A percentile compares a stretch with the other conserved stretches of the same genome.
Conservation (phyloP, 2,113 vertebrate species). For the Crotalus tigris region DNA sequence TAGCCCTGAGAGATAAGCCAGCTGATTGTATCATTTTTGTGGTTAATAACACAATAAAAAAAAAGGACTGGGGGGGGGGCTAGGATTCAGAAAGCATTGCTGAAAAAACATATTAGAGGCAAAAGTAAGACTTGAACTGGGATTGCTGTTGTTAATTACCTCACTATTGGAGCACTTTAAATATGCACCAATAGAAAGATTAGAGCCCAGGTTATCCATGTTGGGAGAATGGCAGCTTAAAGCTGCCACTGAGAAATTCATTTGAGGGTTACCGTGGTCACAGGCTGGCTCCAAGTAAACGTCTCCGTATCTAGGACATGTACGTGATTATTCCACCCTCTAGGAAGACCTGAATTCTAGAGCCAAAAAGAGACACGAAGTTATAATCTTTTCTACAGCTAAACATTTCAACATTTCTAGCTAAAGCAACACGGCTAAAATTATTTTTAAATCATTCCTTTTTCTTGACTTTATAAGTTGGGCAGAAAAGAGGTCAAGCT, state of each 20-base stretch:
- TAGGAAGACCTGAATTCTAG: slow-evolving; percentile 80
- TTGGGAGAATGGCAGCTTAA: not conserved
- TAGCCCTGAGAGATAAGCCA: not conserved
- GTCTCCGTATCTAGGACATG: slow-evolving; percentile 92
- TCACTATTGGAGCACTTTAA: not conserved
- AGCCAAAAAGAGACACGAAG: slow-evolving; percentile 16
- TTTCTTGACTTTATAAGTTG: not conserved
- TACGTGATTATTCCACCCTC: slow-evolving; percentile 97
- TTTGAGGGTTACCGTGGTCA: slow-evolving; percentile 79
- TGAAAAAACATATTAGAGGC: not conserved
- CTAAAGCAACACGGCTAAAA: not conserved
- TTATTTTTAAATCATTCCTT: not conserved
- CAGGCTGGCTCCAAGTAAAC: slow-evolving; percentile 86
- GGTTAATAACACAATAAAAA: not conserved
- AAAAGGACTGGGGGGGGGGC: too few relatives aligned
- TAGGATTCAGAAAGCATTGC: not conserved
- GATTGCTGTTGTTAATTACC: not conserved
- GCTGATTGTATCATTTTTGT: not conserved
- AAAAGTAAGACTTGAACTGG: not conserved
- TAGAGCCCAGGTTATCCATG: not conserved
- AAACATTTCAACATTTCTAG: not conserved
- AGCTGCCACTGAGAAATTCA: not conserved
- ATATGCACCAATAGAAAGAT: not conserved
- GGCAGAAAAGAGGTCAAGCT: not conserved
- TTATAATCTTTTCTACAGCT: not conserved